Base-by-base conservation (phyloP, 2,113 vertebrate genomes). In the Silurus meridionalis region DNA sequence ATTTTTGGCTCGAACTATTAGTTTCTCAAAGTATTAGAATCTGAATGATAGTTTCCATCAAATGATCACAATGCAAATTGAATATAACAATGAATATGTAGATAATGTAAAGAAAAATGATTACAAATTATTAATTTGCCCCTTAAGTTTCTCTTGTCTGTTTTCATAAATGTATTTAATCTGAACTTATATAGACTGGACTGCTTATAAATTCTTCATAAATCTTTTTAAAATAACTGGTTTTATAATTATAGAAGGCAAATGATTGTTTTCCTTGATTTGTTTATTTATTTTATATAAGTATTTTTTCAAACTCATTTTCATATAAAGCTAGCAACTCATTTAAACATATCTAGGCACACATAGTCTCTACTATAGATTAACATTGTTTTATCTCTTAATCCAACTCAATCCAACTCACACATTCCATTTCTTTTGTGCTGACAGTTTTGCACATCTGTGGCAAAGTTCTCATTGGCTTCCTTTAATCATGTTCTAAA, bases 341-440 rank as follows among this genome's bases (percentile, higher is more conserved):
- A 8, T 72, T 8, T 52, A n/a, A 17, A n/a, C 53, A 55, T 83
- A 23, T 15, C 71, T 17, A 19, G 25, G 37, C 72, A 0, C 58
- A 46, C 57, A 67, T 8, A 28, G 53, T 8, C 17, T 53, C 13
- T 71, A 64, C 63, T 83, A 13, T 28, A 72, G 37, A 74, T 57
- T 50, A 75, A 84, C 87, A 74, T 63, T 71, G 78, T 57, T n/a
- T 89, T 85, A 90, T 90, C 80, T 71, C 46, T 83, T 61, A 82
- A 85, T 52, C 72, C 71, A 75, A 86, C 80, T 7, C n/a, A 14
- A 57, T 82, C 88, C 89, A 83, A 83, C 83, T 86, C 37, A 63
- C 82, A 46, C 21, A 72, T 28, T 82, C 37, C 78, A 86, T 82
- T 81, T 83, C 78, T 85, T 77, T 46, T 64, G n/a, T 89, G 48